phyloP scores from a whole-genome alignment of 2,797 vertebrate species.

The Synanceia verrucosa region DNA sequence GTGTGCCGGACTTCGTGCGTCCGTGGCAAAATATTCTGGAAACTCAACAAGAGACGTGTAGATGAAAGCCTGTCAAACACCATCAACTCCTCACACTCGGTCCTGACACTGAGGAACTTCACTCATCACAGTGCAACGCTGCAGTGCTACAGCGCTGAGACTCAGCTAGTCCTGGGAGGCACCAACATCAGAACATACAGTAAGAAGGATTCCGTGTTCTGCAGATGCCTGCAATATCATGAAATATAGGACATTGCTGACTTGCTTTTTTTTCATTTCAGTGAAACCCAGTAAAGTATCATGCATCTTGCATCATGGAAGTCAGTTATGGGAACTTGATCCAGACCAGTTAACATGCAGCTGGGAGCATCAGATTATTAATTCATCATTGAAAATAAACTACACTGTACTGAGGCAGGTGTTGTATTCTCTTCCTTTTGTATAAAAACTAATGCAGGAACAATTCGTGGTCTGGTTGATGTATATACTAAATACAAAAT shows the following conservation, averaged over 20 bases:
- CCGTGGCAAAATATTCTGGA: constrained; percentile 59
- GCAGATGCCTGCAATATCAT: not conserved
- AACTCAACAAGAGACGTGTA: not conserved
- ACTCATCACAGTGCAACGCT: constrained; percentile 8
- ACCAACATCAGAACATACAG: constrained; percentile 61
- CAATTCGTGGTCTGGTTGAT: not conserved
- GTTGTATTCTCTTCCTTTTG: not conserved
- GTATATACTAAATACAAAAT: not conserved
- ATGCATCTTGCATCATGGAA: constrained; percentile 30
- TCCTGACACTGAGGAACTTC: constrained; percentile 60
- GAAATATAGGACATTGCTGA: not conserved
- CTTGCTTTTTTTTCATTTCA: constrained; percentile 23
- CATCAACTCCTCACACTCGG: constrained; percentile 46
- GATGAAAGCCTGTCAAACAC: constrained; percentile 22
- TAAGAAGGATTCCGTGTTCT: constrained; percentile 46
- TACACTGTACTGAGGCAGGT: constrained; percentile 62
- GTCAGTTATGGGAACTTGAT: rapidly evolving
- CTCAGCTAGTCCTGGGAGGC: constrained; percentile 51
- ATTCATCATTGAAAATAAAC: not conserved
- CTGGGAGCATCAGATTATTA: constrained; percentile 63
- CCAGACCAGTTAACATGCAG: constrained; percentile 49
- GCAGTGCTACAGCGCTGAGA: constrained; percentile 37
- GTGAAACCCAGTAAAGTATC: constrained; percentile 66
- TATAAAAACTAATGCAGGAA: not conserved
- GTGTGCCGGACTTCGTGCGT: constrained; percentile 49